Evolutionary conservation across 2,888 invertebrate genomes (phyloP), one percentile per base, ranked within the genome.

Genomic region (Drepanosiphum platanoidis): DNA sequence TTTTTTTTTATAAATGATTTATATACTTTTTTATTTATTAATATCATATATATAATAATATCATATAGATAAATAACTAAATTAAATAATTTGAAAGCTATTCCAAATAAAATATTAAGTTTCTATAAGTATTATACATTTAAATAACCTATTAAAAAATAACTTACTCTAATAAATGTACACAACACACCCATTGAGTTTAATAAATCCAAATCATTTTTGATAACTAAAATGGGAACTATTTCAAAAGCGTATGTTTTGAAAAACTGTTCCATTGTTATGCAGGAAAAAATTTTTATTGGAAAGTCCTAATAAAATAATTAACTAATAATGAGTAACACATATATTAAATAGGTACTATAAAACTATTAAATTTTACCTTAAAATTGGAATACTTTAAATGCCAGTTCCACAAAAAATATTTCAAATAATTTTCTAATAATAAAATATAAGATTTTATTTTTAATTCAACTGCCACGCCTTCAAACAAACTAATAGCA

Each of bases 391-490:
- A 83, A 75, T 86, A 86, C 61, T 89, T 89, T 11, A 89, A 87
- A 87, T 91, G 90, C 92, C 93, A 93, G 86, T 89, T 90, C 74
- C 91, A 89, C 27, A 93, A 86, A 70, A 93, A 88, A 39, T 90
- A 90, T 74, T 91, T 88, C n/a, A 92, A 89, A 88, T 92, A 91
- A 30, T 90, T 88, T 87, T 88, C 90, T 87, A 88, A 90, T 86
- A 89, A 89, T 87, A 87, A 88, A 87, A 82, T 88, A 86, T 82
- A 89, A 88, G 83, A 90, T 87, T 86, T 88, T 87, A 88, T 86
- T 81, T 87, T 87, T 74, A 88, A 86, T 42, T 86, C 86, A n/a
- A 88, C 89, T 1, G 89, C 89, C 5, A 92, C 89, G 86, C 89
- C 89, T 74, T 89, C 88, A 11, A 93, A 89, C 32, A 92, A 90